Base-by-base conservation (phyloP, 2,888 invertebrate species). In the Caenorhabditis sp. region DNA sequence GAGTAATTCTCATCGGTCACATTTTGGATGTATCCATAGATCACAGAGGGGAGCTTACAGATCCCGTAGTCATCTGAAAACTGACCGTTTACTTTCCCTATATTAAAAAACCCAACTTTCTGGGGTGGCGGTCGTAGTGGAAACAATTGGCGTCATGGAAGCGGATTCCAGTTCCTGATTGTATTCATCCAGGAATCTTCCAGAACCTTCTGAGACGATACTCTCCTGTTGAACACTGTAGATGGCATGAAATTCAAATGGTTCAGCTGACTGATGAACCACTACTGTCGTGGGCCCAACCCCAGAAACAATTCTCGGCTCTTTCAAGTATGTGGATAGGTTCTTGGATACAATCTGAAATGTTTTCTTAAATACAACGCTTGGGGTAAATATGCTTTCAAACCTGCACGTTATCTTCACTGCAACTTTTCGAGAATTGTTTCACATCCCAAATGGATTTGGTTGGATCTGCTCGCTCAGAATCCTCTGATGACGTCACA, bases 341-440 rank as follows among this genome's bases (percentile, higher is more conserved):
- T 77, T 77, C 24, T n/a, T 54, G 0, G 69, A 69, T 0, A 77
- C 51, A 1, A 69, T 38, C 69, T 76, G 41, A 19, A 64, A 38
- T 10, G n/a, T 26, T 44, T 7, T 14, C 4, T n/a, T n/a, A n/a
- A n/a, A n/a, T n/a, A n/a, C n/a, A n/a, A n/a, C n/a, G n/a, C n/a
- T n/a, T n/a, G n/a, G n/a, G n/a, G n/a, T n/a, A 44, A 14, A 8
- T 51, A 10, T 22, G 22, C 8, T 51, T 54, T 26, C 26, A 24
- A 26, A 77, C 77, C 77, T 77, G 77, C 31, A 79, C 58, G 56
- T 70, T 70, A 26, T 79, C 79, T 54, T 70, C 79, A 16, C 44
- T 44, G 31, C 79, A 79, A 16, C 70, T 79, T 26, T 79, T 79
- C 12, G 35, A 16, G 12, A 70, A 64, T 10, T 31, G 12, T 10